These are phyloP conservation scores for Hipposideros armiger DNA, from an alignment of 2,113 vertebrate species.

Conservation along the genomic window DNA sequence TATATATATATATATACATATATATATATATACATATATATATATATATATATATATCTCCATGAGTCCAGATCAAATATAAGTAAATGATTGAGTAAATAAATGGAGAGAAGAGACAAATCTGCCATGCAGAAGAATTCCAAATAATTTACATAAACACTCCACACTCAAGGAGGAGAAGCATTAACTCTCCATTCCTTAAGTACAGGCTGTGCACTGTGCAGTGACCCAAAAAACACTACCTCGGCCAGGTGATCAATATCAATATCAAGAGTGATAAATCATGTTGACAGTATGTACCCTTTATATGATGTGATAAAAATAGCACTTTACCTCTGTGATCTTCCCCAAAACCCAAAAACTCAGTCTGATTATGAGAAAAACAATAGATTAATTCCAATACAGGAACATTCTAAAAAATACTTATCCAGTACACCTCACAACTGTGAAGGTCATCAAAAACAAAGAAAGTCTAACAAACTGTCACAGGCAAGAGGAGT, in stretches of 20 bases:
- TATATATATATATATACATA: neutral
- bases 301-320: neutral
- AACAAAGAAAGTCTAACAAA: slow-evolving; percentile 9
- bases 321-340: neutral
- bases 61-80: no score
- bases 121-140: neutral
- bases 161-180: neutral
- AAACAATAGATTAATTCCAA: neutral
- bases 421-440: neutral
- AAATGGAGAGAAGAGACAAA: neutral
- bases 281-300: neutral
- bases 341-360: neutral
- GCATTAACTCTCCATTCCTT: neutral
- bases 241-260: neutral
- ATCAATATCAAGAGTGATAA: neutral
- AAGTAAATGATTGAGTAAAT: neutral
- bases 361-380: neutral
- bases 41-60: no score
- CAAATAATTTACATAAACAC: neutral
- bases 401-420: neutral
- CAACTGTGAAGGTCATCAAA: neutral
- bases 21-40: no score
- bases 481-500: neutral
- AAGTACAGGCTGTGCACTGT: neutral
- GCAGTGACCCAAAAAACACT: neutral